Percentiles rank a stretch among this genome's conserved stretches.
These are phyloP conservation scores for Mugil cephalus DNA, from an alignment of 2,113 vertebrate genomes.

Conservation along the genomic window DNA sequence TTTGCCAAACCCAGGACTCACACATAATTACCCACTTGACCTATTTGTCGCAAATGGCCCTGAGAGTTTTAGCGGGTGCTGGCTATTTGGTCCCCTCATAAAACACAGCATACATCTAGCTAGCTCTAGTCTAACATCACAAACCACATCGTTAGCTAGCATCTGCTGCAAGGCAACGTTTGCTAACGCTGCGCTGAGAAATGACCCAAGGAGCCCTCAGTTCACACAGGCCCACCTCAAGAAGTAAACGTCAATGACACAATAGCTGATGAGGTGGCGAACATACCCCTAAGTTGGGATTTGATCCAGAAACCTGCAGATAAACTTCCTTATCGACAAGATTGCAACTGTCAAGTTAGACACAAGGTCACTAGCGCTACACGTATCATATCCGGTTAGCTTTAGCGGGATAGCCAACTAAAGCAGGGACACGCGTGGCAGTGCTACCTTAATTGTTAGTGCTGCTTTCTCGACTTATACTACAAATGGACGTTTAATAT, in stretches of 20 bases:
- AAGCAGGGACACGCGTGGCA: background rate
- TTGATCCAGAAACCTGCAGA: conserved; percentile 50
- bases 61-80: accelerated
- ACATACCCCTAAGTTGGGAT: conserved; percentile 42
- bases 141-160: conserved; percentile 43
- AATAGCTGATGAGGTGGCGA: background rate
- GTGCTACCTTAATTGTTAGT: accelerated
- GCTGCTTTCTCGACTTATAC: background rate
- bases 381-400: conserved; percentile 55
- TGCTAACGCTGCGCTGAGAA: conserved; percentile 36
- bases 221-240: background rate
- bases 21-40: background rate
- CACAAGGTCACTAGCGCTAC: conserved; percentile 14
- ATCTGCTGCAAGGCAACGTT: conserved; percentile 23
- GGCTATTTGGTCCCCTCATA: accelerated
- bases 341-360: conserved; percentile 62
- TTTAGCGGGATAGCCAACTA: background rate
- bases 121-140: background rate
- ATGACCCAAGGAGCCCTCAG: conserved; percentile 15
- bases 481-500: too few species aligned
- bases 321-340: conserved; percentile 57
- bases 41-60: background rate
- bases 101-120: background rate
- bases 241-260: background rate
- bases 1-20: background rate